A percentile compares a stretch with the other conserved stretches of the same genome.
These are phyloP conservation scores for Elephas maximus DNA, from an alignment of 2,113 vertebrate genomes.

Conservation along the genomic window DNA sequence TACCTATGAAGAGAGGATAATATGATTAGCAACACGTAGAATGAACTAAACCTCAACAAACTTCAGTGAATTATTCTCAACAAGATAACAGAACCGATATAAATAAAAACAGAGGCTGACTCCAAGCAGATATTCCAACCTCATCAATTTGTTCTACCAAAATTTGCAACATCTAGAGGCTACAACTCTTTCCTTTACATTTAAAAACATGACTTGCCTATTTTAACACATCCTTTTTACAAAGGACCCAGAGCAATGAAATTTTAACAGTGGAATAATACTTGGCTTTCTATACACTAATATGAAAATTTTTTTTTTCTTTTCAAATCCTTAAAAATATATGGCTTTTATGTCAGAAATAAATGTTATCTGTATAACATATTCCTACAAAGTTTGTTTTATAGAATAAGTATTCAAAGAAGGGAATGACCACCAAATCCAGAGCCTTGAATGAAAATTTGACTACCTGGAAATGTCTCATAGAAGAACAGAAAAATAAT, in stretches of 20 bases:
- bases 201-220: background rate
- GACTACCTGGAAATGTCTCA: background rate
- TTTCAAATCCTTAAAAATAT: background rate
- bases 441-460: background rate
- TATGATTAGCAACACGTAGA: background rate
- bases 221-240: background rate
- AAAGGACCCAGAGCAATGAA: background rate
- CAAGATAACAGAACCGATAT: background rate
- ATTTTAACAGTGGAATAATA: background rate
- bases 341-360: slow-evolving; percentile 20
- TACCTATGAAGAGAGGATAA: background rate
- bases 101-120: background rate
- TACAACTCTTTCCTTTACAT: background rate
- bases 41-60: background rate
- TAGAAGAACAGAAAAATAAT: background rate
- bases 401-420: background rate
- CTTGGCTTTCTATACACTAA: background rate
- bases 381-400: background rate
- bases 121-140: background rate
- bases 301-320: background rate
- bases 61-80: no score
- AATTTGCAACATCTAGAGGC: background rate
- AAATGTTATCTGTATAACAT: background rate
- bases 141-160: background rate
- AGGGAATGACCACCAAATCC: background rate